Evolutionary conservation across 2,113 vertebrate species (phyloP), one percentile per base, ranked within the genome.

Genomic region (Sturnira hondurensis): DNA sequence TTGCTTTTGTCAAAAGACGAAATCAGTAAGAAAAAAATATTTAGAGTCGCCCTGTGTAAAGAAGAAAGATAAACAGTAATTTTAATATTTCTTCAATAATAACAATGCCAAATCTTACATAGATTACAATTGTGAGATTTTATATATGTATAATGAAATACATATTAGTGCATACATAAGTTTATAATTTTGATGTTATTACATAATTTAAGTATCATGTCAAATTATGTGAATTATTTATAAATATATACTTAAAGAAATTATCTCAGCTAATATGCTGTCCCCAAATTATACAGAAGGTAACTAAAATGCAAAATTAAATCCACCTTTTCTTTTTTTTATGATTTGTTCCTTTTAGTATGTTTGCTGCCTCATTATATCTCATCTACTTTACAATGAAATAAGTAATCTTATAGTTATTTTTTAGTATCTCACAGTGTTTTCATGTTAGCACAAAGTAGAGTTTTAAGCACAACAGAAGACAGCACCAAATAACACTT

Each of bases 221-320:
- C 1, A 71, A 91, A 76, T 7, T 3, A 71, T 61, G 45, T 26
- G 22, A 73, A 11, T 19, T 47, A 43, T 74, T n/a, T 70, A 58
- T 92, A 54, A 67, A 89, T 28, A 68, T 43, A 52, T 5, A 71
- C 4, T 36, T 86, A 68, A 86, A 96, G 33, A 85, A 81, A 89
- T 58, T 68, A 24, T 93, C n/a, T 93, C 11, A 52, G 38, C 7
- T 58, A 68, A 92, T 26, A 36, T 52, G 26, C 13, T 80, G 45
- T 52, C 16, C 33, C 3, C 16, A 76, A 86, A 92, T 85, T 88
- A 92, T 85, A 63, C 31, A 92, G 20, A 94, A 38, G 20, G 56
- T 73, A 94, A 94, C 77, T 96, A 54, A 38, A 94, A 88, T 77
- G 11, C 28, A 73, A 96, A 90, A 91, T 91, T 94, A 81, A 87